Percentiles rank a stretch among this genome's conserved stretches.
phyloP scores from a whole-genome alignment of 2,113 vertebrate species.

The Sceloporus tristichus region DNA sequence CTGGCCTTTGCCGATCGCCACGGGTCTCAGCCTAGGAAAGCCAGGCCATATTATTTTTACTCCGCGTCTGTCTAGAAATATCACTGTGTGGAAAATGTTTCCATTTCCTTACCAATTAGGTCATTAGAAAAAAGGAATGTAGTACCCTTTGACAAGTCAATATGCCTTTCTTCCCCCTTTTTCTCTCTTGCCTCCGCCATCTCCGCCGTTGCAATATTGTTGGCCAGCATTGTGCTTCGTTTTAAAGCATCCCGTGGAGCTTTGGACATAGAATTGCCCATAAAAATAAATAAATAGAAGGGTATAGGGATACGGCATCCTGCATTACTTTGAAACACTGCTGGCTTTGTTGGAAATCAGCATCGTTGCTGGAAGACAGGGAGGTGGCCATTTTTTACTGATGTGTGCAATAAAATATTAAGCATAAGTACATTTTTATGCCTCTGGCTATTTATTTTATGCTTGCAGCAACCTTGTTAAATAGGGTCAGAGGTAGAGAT shows the following conservation, averaged over 20 bases:
- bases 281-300: neutral
- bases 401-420: too few relatives aligned
- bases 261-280: neutral
- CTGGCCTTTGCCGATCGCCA: slow-evolving; percentile 60
- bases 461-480: too few relatives aligned
- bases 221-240: neutral
- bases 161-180: neutral
- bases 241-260: neutral
- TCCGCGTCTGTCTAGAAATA: slow-evolving; percentile 62
- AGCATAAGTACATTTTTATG: too few relatives aligned
- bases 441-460: too few relatives aligned
- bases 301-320: too few relatives aligned
- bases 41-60: slow-evolving; percentile 64
- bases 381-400: too few relatives aligned
- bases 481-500: too few relatives aligned
- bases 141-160: neutral
- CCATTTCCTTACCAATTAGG: slow-evolving; percentile 44
- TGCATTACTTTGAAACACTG: too few relatives aligned
- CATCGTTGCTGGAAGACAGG: too few relatives aligned
- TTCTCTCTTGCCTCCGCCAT: neutral
- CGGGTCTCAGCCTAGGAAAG: slow-evolving; percentile 55
- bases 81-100: slow-evolving; percentile 57
- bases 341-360: too few relatives aligned
- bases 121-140: slow-evolving; percentile 51
- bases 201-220: too few relatives aligned